Evolutionary conservation across 2,113 vertebrate genomes (phyloP), one percentile per base, ranked within the genome.

Genomic region (Noctilio leporinus): DNA sequence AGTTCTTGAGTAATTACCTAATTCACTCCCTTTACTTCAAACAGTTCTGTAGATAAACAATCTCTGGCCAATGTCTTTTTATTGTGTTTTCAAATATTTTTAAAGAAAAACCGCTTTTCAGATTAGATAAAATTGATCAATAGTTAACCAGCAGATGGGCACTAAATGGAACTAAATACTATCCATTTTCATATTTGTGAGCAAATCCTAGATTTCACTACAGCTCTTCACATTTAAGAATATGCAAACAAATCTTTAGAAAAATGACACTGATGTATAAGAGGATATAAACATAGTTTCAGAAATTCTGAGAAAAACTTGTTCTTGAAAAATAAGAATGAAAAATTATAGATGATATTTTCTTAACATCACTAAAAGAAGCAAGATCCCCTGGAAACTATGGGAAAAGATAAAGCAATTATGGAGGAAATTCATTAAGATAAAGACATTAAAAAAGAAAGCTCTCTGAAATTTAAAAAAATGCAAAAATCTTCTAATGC

Each of bases 371-470:
- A 87, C 80, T 76, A 86, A 95, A 89, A 81, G 33, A 86, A 93
- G 26, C 5, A 75, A 73, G n/a, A 49, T 40, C 35, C 49, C 33
- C 47, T 59, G 47, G 11, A 9, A 95, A 53, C 5, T 35, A 26
- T 45, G 40, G 30, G 51, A 64, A 16, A 89, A 8, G 59, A 78
- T 24, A 57, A 81, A 43, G 77, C 89, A 83, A 86, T 91, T 65
- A 16, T 40, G 35, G 53, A 84, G n/a, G 81, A 90, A 96, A 86
- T 24, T 85, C 45, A 53, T 80, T 94, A 93, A 77, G 26, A 82
- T 62, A 26, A 81, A 91, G 47, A 53, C 5, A 76, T 24, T 24
- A 53, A 64, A 70, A 84, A 87, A 33, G 8, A 51, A 84, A 92
- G 12, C 7, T 64, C 20, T 47, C 16, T 65, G 45, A 93, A 59